Evolutionary conservation across 1,140 invertebrate genomes (phyloP).

Genomic region (Rhagoletis pomonella): DNA sequence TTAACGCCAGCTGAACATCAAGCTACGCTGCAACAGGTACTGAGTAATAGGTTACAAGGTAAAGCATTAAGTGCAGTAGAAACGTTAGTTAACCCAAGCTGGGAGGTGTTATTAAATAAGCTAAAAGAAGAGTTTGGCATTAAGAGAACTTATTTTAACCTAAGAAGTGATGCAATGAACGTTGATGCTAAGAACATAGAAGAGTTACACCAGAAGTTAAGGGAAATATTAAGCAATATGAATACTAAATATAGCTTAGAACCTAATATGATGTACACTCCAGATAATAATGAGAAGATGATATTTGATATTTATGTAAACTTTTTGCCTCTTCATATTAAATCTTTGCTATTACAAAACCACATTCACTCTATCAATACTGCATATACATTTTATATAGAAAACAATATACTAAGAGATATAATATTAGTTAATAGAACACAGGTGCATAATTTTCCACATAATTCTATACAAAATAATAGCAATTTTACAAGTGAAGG

Average conservation of each 20-base stretch:
- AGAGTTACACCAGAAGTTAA: slow-evolving; percentile 38
- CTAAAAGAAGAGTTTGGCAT: slow-evolving; percentile 36
- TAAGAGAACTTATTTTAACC: slow-evolving; percentile 38
- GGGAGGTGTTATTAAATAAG: not conserved
- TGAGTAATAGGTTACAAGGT: too few species aligned
- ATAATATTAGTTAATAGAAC: slow-evolving; percentile 14
- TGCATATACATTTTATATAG: slow-evolving; percentile 44
- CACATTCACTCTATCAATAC: slow-evolving; percentile 11
- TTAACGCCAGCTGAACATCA: too few species aligned
- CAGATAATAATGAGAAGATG: slow-evolving; percentile 31
- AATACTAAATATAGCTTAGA: slow-evolving; percentile 32
- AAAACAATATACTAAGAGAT: slow-evolving; percentile 44
- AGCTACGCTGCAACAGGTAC: too few species aligned
- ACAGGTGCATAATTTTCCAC: slow-evolving; percentile 4
- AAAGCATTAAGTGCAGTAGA: not conserved
- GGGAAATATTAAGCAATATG: slow-evolving; percentile 13
- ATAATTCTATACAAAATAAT: not conserved
- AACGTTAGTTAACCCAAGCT: slow-evolving; percentile 31
- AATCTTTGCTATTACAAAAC: slow-evolving; percentile 45
- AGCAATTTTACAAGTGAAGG: not conserved
- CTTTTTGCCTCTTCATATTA: slow-evolving; percentile 49
- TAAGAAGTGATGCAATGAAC: slow-evolving; percentile 25
- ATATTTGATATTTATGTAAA: slow-evolving; percentile 39
- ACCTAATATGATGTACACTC: not conserved
- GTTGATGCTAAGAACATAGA: slow-evolving; percentile 23